Evolutionary conservation across 2,888 invertebrate species (phyloP), one percentile per base, ranked within the genome.

Genomic region (Phengaris arion): DNA sequence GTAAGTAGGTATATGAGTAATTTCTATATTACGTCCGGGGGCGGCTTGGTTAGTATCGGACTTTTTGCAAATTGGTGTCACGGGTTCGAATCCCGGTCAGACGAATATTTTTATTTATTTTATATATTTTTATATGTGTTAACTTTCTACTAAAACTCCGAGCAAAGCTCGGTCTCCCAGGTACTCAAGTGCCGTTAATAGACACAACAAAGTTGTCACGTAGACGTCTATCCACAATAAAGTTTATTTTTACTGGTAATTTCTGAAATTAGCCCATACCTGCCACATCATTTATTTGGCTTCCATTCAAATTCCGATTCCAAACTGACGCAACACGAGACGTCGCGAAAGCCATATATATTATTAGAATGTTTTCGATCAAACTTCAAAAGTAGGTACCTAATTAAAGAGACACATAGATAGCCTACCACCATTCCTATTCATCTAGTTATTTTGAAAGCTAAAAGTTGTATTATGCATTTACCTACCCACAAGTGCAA

Each of bases 281-380:
- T 59, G 59, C 59, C 59, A 59, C 59, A 59, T 35, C 22, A 59
- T 35, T 22, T 59, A 59, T 35, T 59, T 59, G 59, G 59, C 59
- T 59, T 6, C 22, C 22, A 6, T 59, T 22, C 59, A 59, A 59
- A 59, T 59, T 5, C 59, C 22, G 9, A 59, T 59, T 10, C 2
- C 35, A 10, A 59, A 59, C 9, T 59, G 59, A 59, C 59, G 6
- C 59, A 22, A 59, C 13, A 22, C 13, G 57, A 15, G 15, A 59
- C 7, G 35, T 64, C 64, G 10, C 52, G 52, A 64, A 45, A 64
- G 35, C 10, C 35, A 0, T 35, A 64, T 45, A 0, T 35, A 64
- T 45, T 45, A 59, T 12, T 13, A 64, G 1, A 35, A 6, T 64
- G 64, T 64, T 64, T 64, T 35, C 12, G 35, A 64, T 45, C 45